These are phyloP conservation scores for Mus spretus DNA, from an alignment of 2,797 vertebrate genomes.

Conservation along the genomic window DNA sequence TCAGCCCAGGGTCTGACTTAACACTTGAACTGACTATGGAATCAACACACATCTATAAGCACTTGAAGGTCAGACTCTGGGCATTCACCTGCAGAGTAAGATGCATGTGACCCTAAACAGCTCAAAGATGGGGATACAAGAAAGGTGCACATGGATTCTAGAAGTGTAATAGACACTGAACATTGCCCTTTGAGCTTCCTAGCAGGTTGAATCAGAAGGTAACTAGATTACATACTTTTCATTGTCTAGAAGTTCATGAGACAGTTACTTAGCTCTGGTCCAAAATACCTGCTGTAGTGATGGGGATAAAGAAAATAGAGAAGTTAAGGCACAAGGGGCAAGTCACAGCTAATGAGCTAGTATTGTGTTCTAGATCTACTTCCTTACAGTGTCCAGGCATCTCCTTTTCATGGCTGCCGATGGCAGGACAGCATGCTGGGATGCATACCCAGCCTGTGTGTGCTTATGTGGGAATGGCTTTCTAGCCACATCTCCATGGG, in stretches of 20 bases:
- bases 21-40: not conserved
- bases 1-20: not conserved
- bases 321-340: not conserved
- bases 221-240: not conserved
- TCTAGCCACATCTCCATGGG: not conserved
- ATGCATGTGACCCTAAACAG: not conserved
- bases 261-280: not conserved
- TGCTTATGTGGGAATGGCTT: not conserved
- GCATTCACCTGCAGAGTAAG: not conserved
- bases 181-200: not conserved
- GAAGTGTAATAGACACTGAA: not conserved
- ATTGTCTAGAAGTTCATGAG: not conserved
- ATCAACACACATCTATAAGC: fast-evolving
- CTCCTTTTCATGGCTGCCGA: not conserved
- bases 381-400: too few species aligned
- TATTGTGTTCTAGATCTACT: not conserved
- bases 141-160: not conserved
- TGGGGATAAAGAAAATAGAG: not conserved
- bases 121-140: not conserved
- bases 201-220: not conserved
- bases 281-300: not conserved
- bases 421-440: too few species aligned
- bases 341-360: not conserved
- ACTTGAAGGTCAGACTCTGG: not conserved
- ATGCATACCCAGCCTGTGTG: fast-evolving